Percentiles rank a stretch among this genome's conserved stretches.
Evolutionary conservation across 2,113 vertebrate genomes (phyloP).

Genomic region (Oreocharis arfaki): DNA sequence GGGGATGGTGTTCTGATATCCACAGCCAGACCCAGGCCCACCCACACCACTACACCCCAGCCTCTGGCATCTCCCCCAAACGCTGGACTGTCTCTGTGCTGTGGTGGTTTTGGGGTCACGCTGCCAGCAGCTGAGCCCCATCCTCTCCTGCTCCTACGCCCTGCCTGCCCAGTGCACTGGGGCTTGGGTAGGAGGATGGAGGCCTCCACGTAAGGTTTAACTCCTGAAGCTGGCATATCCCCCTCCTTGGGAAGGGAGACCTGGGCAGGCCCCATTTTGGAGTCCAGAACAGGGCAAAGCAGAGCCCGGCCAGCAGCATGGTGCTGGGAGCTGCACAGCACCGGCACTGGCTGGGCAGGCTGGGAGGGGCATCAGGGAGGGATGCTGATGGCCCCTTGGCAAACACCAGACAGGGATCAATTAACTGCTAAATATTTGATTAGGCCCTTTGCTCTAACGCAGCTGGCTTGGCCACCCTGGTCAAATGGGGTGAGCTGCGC

Average conservation of each 20-base stretch:
- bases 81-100: background rate
- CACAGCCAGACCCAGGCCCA: background rate
- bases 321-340: background rate
- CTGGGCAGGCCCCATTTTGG: background rate
- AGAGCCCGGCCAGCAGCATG: background rate
- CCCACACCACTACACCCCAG: background rate
- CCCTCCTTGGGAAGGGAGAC: background rate
- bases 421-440: conserved; percentile 79
- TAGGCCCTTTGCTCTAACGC: conserved; percentile 55
- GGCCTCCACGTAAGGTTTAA: fast-evolving
- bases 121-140: fast-evolving
- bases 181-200: background rate
- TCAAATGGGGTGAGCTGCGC: background rate
- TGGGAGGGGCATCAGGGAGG: background rate
- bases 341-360: fast-evolving
- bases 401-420: conserved; percentile 71
- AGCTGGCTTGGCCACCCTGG: background rate
- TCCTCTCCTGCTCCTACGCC: fast-evolving
- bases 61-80: background rate
- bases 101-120: fast-evolving
- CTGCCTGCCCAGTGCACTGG: fast-evolving
- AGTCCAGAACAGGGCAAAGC: background rate
- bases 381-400: conserved; percentile 46
- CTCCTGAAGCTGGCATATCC: background rate
- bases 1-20: background rate